These are phyloP conservation scores for Probosciger aterrimus DNA, from an alignment of 2,113 vertebrate genomes.

Conservation along the genomic window DNA sequence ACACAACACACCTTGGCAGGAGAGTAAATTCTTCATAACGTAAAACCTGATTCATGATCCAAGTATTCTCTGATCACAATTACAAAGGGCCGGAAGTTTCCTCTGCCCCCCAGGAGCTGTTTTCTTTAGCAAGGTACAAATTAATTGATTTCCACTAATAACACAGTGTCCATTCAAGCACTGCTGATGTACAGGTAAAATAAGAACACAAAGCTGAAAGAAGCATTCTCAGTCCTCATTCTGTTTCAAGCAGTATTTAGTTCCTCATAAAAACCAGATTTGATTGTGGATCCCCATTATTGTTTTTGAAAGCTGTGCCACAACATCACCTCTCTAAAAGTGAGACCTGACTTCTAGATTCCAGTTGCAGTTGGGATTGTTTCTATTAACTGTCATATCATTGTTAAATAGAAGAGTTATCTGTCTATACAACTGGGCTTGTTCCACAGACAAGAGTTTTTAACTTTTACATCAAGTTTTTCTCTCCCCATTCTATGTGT, in stretches of 20 bases:
- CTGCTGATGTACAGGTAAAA: not conserved
- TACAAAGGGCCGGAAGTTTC: not conserved
- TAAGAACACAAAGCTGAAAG: not conserved
- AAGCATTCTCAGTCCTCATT: not conserved
- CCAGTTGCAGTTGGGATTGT: not conserved
- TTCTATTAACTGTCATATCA: not conserved
- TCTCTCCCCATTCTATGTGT: not conserved
- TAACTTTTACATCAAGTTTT: not conserved
- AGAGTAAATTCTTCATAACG: not conserved
- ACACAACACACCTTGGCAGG: not conserved
- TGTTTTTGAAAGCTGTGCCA: not conserved
- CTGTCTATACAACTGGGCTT: not conserved
- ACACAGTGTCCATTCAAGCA: not conserved
- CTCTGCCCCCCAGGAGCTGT: not conserved
- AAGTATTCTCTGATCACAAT: not conserved
- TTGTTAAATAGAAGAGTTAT: not conserved
- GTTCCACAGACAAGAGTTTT: not conserved
- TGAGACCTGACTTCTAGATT: not conserved
- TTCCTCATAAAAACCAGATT: not conserved
- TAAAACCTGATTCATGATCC: not conserved
- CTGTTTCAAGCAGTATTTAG: not conserved
- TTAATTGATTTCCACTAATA: not conserved
- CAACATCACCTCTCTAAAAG: not conserved
- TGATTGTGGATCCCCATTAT: not conserved
- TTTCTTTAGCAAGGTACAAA: slow-evolving; percentile 1